A percentile compares a stretch with the other conserved stretches of the same genome.
Evolutionary conservation across 2,888 invertebrate species (phyloP).

Genomic region (Penaeus monodon): DNA sequence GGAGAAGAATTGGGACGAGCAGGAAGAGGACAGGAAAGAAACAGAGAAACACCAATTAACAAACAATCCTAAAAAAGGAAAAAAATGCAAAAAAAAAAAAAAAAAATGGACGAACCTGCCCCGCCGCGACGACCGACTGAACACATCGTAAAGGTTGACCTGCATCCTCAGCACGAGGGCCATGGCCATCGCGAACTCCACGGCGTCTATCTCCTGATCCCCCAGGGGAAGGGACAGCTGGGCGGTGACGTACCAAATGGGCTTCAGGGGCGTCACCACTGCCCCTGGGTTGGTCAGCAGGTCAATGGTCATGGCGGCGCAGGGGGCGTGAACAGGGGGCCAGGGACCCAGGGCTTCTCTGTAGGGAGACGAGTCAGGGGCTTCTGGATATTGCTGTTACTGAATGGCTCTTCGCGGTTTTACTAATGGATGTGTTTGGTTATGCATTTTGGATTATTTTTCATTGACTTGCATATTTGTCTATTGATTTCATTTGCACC

Average conservation of each 20-base stretch:
- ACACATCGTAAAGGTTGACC: conserved; percentile 36
- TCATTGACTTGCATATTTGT: too few species aligned
- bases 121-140: conserved; percentile 6
- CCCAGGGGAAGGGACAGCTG: conserved; percentile 37
- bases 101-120: conserved; percentile 19
- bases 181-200: conserved; percentile 24
- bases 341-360: conserved; percentile 13
- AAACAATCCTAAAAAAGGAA: too few species aligned
- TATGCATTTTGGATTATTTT: too few species aligned
- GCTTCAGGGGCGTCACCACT: conserved; percentile 40
- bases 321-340: background rate
- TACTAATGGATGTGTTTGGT: too few species aligned
- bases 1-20: background rate
- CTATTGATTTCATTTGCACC: too few species aligned
- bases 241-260: conserved; percentile 29
- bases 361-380: conserved; percentile 3
- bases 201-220: conserved; percentile 25
- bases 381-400: too few species aligned
- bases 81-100: background rate
- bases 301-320: conserved; percentile 45
- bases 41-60: background rate
- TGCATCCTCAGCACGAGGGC: conserved; percentile 31
- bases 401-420: too few species aligned
- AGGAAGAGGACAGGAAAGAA: background rate
- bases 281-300: conserved; percentile 25